Evolutionary conservation across 2,797 vertebrate genomes (phyloP), one percentile per base, ranked within the genome.

Genomic region (Fratercula arctica): DNA sequence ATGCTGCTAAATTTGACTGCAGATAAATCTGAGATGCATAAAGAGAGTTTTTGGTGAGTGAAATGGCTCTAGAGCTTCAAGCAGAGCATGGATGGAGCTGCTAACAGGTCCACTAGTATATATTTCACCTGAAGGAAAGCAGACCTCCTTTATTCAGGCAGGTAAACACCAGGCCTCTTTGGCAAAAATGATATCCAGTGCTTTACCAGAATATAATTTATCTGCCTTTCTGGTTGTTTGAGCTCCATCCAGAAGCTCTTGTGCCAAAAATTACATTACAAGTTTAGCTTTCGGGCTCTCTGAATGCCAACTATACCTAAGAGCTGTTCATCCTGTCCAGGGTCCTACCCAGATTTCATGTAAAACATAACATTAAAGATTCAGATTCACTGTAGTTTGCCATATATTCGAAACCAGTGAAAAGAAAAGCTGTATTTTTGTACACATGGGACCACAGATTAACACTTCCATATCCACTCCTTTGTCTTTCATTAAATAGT

Each of bases 1-100:
- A 80, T 51, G 39, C 50, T 90, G 61, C 66, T 95, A 88, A 93
- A 94, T 88, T 75, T 88, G 83, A 75, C 73, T 72, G 24, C 79
- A 81, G 69, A 93, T 37, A 91, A 95, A 57, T 21, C 73, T 53
- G 50, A 86, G 45, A 77, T 61, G 31, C 21, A 57, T 84, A 60
- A 77, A 88, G 29, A 83, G 35, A 37, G 2, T 48, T 80, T 83
- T 60, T 35, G 10, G 23, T 43, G 50, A 80, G 18, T 28, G 28
- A 87, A 66, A 66, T 35, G 7, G 31, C 16, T 60, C 57, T 48
- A 35, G 2, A 83, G 29, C 13, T 89, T 83, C 15, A 64, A 72
- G 50, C 2, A 70, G 20, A 72, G 16, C 5, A 8, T 60, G 5
- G 13, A 68, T 59, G 56, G 14, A 76, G 39, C 35, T 85, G 46